Base-by-base conservation (phyloP, 2,888 invertebrate genomes). In the Pollenia amentaria region DNA sequence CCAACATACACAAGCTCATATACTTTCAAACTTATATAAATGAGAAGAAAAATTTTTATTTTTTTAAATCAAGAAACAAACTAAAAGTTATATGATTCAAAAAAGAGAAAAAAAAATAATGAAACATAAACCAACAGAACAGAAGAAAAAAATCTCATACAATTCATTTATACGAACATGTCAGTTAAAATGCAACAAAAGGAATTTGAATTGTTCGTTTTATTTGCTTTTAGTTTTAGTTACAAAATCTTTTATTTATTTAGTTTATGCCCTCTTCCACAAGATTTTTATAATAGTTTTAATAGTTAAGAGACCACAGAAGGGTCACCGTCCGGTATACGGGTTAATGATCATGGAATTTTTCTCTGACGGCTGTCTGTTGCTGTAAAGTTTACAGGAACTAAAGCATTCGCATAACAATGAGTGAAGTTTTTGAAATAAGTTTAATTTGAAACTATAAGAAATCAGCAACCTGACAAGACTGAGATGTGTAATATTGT, bases 141-240 rank as follows among this genome's bases (percentile, higher is more conserved):
- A 29, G 29, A 29, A 29, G 29, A 29, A 73, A 75, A 62, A 78
- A 78, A 67, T 48, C 42, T 51, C 6, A 44, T 38, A 76, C 44
- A 76, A 69, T 42, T 82, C 67, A 38, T 51, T 64, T 55, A 53
- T 42, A 70, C 65, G 48, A 48, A 16, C 65, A 60, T 55, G 75
- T 72, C 70, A 72, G 64, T 51, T 72, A 57, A 51, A 79, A 82
- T 79, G 46, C 60, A 75, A 76, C 64, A 78, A 70, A 72, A 60
- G 21, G 44, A 83, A 80, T 79, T 53, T 76, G 69, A 14, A 79
- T 83, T 79, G 38, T 82, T 83, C 9, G 57, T 70, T 65, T 16
- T 75, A 51, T 60, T 84, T 84, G 73, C 77, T 80, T 79, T 77
- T 67, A 78, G 75, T 75, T 86, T 78, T 60, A 75, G 55, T 82